A percentile compares a stretch with the other conserved stretches of the same genome.
Conservation (phyloP, 2,888 invertebrate species). For the Melanostoma scalare region DNA sequence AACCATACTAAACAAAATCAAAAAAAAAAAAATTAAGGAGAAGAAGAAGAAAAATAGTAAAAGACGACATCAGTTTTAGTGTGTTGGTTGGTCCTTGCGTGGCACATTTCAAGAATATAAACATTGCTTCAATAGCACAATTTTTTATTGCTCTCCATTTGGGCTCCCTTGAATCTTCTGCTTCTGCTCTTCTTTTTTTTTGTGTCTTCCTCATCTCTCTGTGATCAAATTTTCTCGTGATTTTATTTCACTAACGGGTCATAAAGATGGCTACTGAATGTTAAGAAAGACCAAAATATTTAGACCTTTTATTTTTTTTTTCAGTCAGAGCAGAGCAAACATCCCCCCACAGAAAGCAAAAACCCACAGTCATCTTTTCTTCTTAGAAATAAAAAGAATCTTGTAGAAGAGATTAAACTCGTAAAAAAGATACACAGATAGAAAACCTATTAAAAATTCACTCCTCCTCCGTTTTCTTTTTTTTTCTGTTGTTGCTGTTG, state of each 20-base stretch:
- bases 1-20: slow-evolving; percentile 9
- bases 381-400: slow-evolving; percentile 53
- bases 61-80: slow-evolving; percentile 20
- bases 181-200: slow-evolving; percentile 20
- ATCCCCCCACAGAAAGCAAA: not conserved
- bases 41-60: not conserved
- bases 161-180: not conserved
- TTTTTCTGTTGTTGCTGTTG: not conserved
- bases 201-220: slow-evolving; percentile 14
- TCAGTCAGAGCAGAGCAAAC: not conserved
- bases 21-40: slow-evolving; percentile 5
- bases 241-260: slow-evolving; percentile 69
- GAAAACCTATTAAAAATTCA: slow-evolving; percentile 68
- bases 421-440: slow-evolving; percentile 52
- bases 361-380: slow-evolving; percentile 34
- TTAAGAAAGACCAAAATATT: slow-evolving; percentile 39
- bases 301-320: slow-evolving; percentile 21
- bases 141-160: slow-evolving; percentile 53
- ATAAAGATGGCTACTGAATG: slow-evolving; percentile 65
- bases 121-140: slow-evolving; percentile 43
- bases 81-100: slow-evolving; percentile 12
- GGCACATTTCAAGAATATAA: slow-evolving; percentile 27
- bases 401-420: slow-evolving; percentile 62
- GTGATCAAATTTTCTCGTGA: slow-evolving; percentile 51
- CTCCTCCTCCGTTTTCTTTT: slow-evolving; percentile 17